Evolutionary conservation across 2,797 vertebrate species (phyloP), one percentile per base, ranked within the genome.

Genomic region (Cuniculus paca): DNA sequence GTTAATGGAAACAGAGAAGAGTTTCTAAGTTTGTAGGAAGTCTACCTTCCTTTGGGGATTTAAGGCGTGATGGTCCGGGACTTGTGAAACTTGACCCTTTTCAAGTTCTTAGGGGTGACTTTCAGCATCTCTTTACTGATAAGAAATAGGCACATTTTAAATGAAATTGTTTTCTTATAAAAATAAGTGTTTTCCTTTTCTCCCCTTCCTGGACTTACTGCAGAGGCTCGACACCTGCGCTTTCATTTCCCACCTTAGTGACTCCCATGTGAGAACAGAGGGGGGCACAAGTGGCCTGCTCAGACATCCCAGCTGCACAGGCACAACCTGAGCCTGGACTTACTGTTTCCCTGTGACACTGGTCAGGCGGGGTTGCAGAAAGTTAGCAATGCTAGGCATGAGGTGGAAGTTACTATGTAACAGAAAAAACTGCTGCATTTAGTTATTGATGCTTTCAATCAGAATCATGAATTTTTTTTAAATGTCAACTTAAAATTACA

Each of bases 401-500:
- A 79, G 45, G 48, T 10, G 48, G 4, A 24, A 61, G 31, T 26
- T 63, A 1, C 56, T 83, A 48, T 54, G 77, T 58, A 93, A 12
- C 6, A 12, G 16, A 34, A n/a, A 68, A 68, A 75, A 61, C 42
- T 24, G 9, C 12, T 31, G 88, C 14, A 39, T 65, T 79, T 77
- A 68, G 58, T 50, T 89, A 50, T 5, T 20, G 39, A 19, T 91
- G 11, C 20, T 81, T 89, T 50, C 5, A 1, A 5, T 72, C 19
- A 78, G n/a, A 89, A 81, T 95, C 28, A 20, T 87, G 34, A n/a
- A 72, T 79, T 42, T 87, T 90, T 94, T 65, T 3, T 10, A 45
- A 65, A 74, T 52, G 58, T n/a, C 50, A 87, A 9, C 24, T 65
- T 81, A 68, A 78, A 85, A 42, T 50, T 80, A 48, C 34, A 22